phyloP scores from a whole-genome alignment of 2,797 vertebrate genomes.

The Melanotaenia nigrans region DNA sequence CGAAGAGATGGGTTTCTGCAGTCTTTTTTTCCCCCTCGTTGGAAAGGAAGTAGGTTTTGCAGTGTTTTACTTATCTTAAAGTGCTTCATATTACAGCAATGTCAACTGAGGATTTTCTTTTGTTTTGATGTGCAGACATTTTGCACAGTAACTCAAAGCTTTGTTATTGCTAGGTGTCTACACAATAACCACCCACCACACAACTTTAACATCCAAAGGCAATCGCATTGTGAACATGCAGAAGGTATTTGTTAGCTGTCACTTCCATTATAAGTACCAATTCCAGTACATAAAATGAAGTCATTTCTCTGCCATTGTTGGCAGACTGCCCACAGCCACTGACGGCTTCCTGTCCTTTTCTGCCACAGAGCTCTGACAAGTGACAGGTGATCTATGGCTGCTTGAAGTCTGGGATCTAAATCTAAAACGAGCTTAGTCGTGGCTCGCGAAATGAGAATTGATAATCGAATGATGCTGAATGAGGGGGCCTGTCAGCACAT shows the following conservation, averaged over 20 bases:
- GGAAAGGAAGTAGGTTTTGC: slow-evolving; percentile 39
- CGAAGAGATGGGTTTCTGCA: slow-evolving; percentile 35
- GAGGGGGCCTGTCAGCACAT: slow-evolving; percentile 76
- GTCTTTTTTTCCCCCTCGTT: slow-evolving; percentile 33
- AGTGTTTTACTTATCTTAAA: slow-evolving; percentile 52
- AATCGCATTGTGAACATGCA: slow-evolving; percentile 31
- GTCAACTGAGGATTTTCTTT: slow-evolving; percentile 26
- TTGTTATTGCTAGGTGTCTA: slow-evolving; percentile 27
- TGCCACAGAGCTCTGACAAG: slow-evolving; percentile 63
- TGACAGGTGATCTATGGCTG: slow-evolving; percentile 79
- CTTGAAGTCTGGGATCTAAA: slow-evolving; percentile 74
- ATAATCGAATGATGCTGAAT: slow-evolving; percentile 81
- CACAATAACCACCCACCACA: slow-evolving; percentile 25
- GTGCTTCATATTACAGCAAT: slow-evolving; percentile 48
- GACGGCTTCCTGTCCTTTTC: slow-evolving; percentile 68
- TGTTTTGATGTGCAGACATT: slow-evolving; percentile 14
- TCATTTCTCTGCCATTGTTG: slow-evolving; percentile 55
- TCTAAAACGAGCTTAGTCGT: slow-evolving; percentile 73
- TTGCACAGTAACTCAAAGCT: slow-evolving; percentile 24
- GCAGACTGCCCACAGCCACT: slow-evolving; percentile 58
- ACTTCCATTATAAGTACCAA: slow-evolving; percentile 56
- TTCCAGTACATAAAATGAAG: slow-evolving; percentile 62
- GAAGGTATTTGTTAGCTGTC: slow-evolving; percentile 62
- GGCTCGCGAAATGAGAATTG: slow-evolving; percentile 79
- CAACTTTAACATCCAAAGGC: slow-evolving; percentile 26